phyloP scores from a whole-genome alignment of 2,888 invertebrate genomes.

The Odiellus spinosus region DNA sequence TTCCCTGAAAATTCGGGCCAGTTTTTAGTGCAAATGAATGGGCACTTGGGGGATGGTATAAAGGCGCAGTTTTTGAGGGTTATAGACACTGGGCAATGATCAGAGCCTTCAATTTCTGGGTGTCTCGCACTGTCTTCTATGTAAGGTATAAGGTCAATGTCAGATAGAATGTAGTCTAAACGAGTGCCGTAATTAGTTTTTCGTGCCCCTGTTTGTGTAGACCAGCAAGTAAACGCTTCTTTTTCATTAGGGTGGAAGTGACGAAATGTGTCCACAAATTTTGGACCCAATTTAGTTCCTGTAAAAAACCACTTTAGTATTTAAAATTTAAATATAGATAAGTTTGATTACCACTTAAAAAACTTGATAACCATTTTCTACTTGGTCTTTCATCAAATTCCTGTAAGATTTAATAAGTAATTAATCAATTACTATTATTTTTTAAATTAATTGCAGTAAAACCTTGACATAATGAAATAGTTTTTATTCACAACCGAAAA shows the following conservation, averaged over 20 bases:
- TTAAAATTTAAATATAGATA: too few species aligned
- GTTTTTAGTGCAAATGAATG: slow-evolving; percentile 31
- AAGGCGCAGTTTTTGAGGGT: slow-evolving; percentile 23
- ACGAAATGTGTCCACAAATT: slow-evolving; percentile 34
- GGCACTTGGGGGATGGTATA: slow-evolving; percentile 25
- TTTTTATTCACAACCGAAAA: too few species aligned
- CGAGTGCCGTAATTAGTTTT: slow-evolving; percentile 36
- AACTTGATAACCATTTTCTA: slow-evolving; percentile 7
- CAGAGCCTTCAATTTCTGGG: slow-evolving; percentile 31
- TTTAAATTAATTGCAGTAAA: too few species aligned
- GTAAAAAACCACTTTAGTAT: too few species aligned
- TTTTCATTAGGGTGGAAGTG: slow-evolving; percentile 30
- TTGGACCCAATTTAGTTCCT: too few species aligned
- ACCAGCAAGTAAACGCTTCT: slow-evolving; percentile 37
- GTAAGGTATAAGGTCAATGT: slow-evolving; percentile 23
- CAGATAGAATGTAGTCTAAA: slow-evolving; percentile 35
- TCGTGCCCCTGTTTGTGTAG: slow-evolving; percentile 31
- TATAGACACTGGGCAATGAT: slow-evolving; percentile 36
- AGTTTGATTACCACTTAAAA: background rate
- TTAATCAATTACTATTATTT: too few species aligned
- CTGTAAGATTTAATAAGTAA: background rate
- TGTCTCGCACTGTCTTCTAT: slow-evolving; percentile 25
- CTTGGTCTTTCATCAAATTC: slow-evolving; percentile 5
- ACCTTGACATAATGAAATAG: too few species aligned
- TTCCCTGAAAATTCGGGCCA: slow-evolving; percentile 35